Conservation (phyloP, 2,797 vertebrate species). For the Limnodromus scolopaceus region DNA sequence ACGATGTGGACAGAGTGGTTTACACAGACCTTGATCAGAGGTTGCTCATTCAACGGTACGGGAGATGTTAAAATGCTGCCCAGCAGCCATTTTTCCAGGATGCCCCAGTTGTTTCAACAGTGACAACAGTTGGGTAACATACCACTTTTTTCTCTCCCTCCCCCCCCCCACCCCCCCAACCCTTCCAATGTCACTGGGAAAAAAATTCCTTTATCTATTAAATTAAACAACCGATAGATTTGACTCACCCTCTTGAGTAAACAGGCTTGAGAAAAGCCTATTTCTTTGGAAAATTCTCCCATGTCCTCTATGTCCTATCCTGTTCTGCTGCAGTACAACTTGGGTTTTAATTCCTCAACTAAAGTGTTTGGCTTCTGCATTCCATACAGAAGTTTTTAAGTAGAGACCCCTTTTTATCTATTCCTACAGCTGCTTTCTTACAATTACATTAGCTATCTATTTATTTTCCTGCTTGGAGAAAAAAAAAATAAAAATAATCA, state of each 20-base stretch:
- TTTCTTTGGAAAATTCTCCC: background rate
- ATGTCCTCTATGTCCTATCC: background rate
- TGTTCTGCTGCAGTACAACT: constrained; percentile 22
- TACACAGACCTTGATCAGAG: constrained; percentile 8
- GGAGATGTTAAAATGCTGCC: background rate
- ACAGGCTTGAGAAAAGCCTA: background rate
- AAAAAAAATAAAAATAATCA: background rate
- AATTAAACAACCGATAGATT: constrained; percentile 5
- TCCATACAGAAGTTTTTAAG: constrained; percentile 38
- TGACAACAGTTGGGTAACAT: background rate
- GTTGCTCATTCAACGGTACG: background rate
- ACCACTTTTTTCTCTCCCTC: background rate
- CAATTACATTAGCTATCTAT: constrained; percentile 38
- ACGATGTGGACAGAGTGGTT: background rate
- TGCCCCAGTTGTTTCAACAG: background rate
- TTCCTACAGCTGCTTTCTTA: constrained; percentile 49
- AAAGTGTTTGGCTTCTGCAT: constrained; percentile 6
- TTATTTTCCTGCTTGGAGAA: constrained; percentile 11
- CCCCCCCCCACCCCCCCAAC: background rate
- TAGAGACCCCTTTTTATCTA: constrained; percentile 43
- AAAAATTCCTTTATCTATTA: background rate
- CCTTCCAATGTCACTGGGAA: background rate
- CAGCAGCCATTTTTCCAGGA: background rate
- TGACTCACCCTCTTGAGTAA: constrained; percentile 28
- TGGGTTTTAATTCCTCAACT: constrained; percentile 42